Conservation (phyloP, 2,888 invertebrate genomes). For the Calliphora vomitoria region DNA sequence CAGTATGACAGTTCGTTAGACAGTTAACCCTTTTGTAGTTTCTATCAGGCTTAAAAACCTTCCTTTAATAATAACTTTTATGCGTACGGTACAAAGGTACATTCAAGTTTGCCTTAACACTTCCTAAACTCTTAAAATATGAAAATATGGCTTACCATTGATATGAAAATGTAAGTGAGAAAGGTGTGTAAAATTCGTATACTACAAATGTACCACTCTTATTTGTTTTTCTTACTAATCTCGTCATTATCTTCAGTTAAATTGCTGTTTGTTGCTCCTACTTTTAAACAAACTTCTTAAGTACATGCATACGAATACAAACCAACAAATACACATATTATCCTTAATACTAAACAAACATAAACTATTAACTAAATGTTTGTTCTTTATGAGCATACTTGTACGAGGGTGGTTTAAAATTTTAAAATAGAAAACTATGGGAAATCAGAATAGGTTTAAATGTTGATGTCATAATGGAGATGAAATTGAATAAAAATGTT, state of each 20-base stretch:
- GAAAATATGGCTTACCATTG: too few species aligned
- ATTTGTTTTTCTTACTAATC: slow-evolving; percentile 12
- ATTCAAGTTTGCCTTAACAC: too few species aligned
- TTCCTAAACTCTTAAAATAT: too few species aligned
- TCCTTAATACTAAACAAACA: background rate
- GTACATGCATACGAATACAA: background rate
- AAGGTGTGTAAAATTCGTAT: background rate
- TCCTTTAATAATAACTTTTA: too few species aligned
- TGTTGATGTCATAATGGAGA: too few species aligned
- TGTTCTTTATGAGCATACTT: background rate
- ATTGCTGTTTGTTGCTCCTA: slow-evolving; percentile 18
- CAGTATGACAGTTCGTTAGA: too few species aligned
- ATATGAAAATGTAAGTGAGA: background rate
- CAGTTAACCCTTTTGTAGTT: too few species aligned
- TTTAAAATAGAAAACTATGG: too few species aligned
- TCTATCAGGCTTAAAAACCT: too few species aligned
- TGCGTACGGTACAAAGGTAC: too few species aligned
- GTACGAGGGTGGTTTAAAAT: background rate
- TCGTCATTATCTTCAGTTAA: slow-evolving; percentile 5
- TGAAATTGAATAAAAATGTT: too few species aligned
- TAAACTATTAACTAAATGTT: slow-evolving; percentile 14
- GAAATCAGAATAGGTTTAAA: too few species aligned
- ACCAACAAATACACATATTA: background rate
- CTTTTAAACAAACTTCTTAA: background rate
- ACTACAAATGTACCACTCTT: background rate